Conservation (phyloP, 2,797 vertebrate genomes). For the Scyliorhinus canicula region DNA sequence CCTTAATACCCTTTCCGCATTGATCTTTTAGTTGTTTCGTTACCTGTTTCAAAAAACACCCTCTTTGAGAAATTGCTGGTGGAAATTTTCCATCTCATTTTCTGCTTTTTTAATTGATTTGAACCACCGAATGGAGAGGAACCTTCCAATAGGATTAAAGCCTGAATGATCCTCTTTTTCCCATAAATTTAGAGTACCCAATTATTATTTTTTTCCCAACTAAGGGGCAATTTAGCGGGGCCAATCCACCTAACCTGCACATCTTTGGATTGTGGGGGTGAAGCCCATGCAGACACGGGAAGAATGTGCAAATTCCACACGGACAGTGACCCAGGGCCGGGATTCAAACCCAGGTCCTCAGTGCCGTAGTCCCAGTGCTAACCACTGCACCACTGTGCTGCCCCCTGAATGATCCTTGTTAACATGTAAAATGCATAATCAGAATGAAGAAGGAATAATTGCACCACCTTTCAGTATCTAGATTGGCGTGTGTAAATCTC, state of each 20-base stretch:
- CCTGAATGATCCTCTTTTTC: not conserved
- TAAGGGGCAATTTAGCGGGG: too few species aligned
- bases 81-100: not conserved
- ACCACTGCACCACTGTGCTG: too few species aligned
- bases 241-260: too few species aligned
- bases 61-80: not conserved
- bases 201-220: too few species aligned
- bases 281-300: too few species aligned
- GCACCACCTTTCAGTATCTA: not conserved
- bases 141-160: not conserved
- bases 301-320: too few species aligned
- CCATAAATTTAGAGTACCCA: too few species aligned
- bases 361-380: too few species aligned
- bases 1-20: not conserved
- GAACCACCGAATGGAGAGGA: not conserved
- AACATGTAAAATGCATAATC: not conserved
- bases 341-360: too few species aligned
- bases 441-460: slow-evolving; percentile 9
- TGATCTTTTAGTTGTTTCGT: not conserved
- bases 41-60: not conserved
- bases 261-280: too few species aligned
- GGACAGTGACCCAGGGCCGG: too few species aligned
- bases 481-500: not conserved
- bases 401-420: too few species aligned
- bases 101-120: not conserved